Evolutionary conservation across 2,888 invertebrate species (phyloP).

Genomic region (Drosophila anomalata): DNA sequence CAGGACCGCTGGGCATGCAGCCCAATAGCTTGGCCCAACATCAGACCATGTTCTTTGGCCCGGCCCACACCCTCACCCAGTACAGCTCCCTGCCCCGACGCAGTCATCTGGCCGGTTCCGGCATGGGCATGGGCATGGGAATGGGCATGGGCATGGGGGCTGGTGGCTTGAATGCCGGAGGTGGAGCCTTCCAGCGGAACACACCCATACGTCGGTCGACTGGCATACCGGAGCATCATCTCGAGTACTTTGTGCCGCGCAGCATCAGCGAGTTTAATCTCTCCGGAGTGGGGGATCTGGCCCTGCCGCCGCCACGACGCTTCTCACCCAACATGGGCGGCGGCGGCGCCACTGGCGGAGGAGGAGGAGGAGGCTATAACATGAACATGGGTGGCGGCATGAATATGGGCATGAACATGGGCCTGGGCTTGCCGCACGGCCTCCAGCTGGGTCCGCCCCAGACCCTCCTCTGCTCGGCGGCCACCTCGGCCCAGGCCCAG

Average conservation of each 20-base stretch:
- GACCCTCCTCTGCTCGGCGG: slow-evolving; percentile 73
- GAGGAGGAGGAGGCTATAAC: slow-evolving; percentile 73
- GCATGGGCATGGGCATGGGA: slow-evolving; percentile 5
- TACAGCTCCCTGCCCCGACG: slow-evolving; percentile 86
- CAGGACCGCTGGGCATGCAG: slow-evolving; percentile 51
- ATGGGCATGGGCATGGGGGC: slow-evolving; percentile 3
- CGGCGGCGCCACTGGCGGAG: slow-evolving; percentile 3
- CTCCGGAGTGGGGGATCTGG: slow-evolving; percentile 87
- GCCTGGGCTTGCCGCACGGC: slow-evolving; percentile 76
- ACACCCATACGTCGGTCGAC: slow-evolving; percentile 88
- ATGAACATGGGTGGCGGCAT: slow-evolving; percentile 84
- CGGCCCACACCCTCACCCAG: slow-evolving; percentile 84
- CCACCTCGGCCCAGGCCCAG: slow-evolving; percentile 63
- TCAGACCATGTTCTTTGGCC: slow-evolving; percentile 83
- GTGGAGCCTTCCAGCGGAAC: slow-evolving; percentile 86
- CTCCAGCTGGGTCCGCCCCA: slow-evolving; percentile 80
- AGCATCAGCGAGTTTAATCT: slow-evolving; percentile 93
- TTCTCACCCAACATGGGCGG: slow-evolving; percentile 77
- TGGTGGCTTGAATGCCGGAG: background rate
- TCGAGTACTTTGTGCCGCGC: slow-evolving; percentile 93
- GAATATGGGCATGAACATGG: slow-evolving; percentile 54
- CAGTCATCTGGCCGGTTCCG: slow-evolving; percentile 55
- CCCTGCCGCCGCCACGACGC: slow-evolving; percentile 84
- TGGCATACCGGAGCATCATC: slow-evolving; percentile 86
- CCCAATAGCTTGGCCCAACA: slow-evolving; percentile 76